These are phyloP conservation scores for Protosalanx chinensis DNA, from an alignment of 2,797 vertebrate genomes.

Conservation along the genomic window DNA sequence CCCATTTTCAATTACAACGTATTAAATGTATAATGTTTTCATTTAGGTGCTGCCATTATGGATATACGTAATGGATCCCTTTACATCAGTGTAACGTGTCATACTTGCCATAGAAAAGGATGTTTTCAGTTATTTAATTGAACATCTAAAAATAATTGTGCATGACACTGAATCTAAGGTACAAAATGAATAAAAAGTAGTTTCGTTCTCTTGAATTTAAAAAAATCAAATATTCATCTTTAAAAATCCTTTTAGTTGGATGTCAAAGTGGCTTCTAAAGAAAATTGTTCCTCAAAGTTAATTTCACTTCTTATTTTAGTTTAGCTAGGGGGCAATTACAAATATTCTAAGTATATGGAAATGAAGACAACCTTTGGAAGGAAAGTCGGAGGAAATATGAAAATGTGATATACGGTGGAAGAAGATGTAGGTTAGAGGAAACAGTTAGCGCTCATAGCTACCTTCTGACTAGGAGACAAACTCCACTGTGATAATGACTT, in stretches of 20 bases:
- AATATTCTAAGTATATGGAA: conserved; percentile 29
- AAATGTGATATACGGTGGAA: conserved; percentile 24
- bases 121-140: too few species aligned
- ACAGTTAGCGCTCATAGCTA: not conserved
- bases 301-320: conserved; percentile 22
- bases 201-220: not conserved
- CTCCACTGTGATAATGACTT: not conserved
- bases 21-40: too few species aligned
- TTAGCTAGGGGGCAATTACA: conserved; percentile 29
- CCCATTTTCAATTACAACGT: too few species aligned
- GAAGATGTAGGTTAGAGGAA: conserved; percentile 2
- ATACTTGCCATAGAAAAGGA: too few species aligned
- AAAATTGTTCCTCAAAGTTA: conserved; percentile 12
- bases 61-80: too few species aligned
- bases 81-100: too few species aligned
- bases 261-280: not conserved
- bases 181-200: too few species aligned
- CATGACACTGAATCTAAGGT: too few species aligned
- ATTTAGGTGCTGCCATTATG: too few species aligned
- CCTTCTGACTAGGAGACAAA: not conserved
- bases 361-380: conserved; percentile 37
- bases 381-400: not conserved
- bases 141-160: too few species aligned
- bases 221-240: not conserved
- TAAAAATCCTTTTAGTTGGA: not conserved